Conservation (phyloP, 2,797 vertebrate species). For the Squalus acanthias region DNA sequence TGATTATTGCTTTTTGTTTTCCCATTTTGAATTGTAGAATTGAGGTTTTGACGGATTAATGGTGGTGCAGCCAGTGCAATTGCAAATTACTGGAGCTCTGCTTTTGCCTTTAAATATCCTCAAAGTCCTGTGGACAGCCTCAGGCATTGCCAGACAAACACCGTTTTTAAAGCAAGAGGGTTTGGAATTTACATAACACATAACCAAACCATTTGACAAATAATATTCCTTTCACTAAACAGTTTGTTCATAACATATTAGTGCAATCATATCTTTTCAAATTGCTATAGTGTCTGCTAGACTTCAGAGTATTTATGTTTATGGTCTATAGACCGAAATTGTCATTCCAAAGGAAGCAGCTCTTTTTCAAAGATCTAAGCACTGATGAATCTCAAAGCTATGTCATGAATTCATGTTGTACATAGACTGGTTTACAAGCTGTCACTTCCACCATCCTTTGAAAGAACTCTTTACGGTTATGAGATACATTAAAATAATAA, state of each 20-base stretch:
- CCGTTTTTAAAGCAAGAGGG: not conserved
- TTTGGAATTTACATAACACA: not conserved
- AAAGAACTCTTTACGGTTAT: not conserved
- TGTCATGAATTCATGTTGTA: not conserved
- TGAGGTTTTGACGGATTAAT: not conserved
- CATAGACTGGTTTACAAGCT: not conserved
- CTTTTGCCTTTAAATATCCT: not conserved
- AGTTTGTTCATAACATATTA: too few relatives aligned
- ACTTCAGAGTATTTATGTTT: not conserved
- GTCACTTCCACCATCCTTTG: not conserved
- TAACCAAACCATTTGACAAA: not conserved
- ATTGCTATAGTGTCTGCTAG: not conserved
- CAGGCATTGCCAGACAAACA: not conserved
- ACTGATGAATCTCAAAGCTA: not conserved
- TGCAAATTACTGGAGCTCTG: conserved; percentile 3
- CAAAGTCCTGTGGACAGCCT: not conserved
- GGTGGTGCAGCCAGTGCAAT: not conserved
- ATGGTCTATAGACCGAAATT: conserved; percentile 7
- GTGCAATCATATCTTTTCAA: not conserved
- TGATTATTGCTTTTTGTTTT: conserved; percentile 73
- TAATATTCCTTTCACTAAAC: not conserved
- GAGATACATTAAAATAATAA: not conserved
- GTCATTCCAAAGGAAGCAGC: too few relatives aligned
- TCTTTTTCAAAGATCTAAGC: not conserved
- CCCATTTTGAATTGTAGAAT: conserved; percentile 62